A percentile compares a stretch with the other conserved stretches of the same genome.
Conservation (phyloP, 2,888 invertebrate genomes). For the Gymnosoma rotundatum region DNA sequence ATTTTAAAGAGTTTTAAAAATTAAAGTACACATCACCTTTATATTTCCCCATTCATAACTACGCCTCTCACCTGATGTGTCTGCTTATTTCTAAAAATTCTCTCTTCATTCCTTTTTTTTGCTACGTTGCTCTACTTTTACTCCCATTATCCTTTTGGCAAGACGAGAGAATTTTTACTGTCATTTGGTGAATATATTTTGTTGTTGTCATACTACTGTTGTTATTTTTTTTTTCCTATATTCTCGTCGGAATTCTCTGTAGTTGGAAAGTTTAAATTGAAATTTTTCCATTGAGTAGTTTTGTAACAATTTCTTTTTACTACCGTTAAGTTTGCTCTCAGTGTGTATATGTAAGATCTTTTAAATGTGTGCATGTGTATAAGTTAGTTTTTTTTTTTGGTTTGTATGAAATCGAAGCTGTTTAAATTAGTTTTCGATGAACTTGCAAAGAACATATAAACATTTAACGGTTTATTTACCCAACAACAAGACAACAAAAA, state of each 20-base stretch:
- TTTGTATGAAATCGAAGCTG: slow-evolving; percentile 79
- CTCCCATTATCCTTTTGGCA: background rate
- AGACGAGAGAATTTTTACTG: slow-evolving; percentile 8
- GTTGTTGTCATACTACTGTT: slow-evolving; percentile 38
- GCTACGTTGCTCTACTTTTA: background rate
- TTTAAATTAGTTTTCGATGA: slow-evolving; percentile 81
- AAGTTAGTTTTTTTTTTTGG: slow-evolving; percentile 52
- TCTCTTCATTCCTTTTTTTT: background rate
- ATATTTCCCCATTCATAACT: background rate
- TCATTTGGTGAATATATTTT: slow-evolving; percentile 23
- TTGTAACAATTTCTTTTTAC: slow-evolving; percentile 6
- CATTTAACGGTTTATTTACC: slow-evolving; percentile 72
- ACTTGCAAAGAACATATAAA: slow-evolving; percentile 80
- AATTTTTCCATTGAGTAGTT: slow-evolving; percentile 76
- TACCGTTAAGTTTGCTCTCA: slow-evolving; percentile 33
- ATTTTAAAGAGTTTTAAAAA: background rate
- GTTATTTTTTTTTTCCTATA: background rate
- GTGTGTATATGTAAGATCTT: background rate
- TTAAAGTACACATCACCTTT: background rate
- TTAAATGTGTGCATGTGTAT: slow-evolving; percentile 9
- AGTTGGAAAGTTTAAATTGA: slow-evolving; percentile 61
- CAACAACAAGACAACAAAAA: slow-evolving; percentile 25
- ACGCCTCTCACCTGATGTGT: background rate
- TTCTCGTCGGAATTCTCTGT: slow-evolving; percentile 36
- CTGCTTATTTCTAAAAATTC: background rate